phyloP scores from a whole-genome alignment of 2,888 invertebrate species.

The Limenitis camilla region DNA sequence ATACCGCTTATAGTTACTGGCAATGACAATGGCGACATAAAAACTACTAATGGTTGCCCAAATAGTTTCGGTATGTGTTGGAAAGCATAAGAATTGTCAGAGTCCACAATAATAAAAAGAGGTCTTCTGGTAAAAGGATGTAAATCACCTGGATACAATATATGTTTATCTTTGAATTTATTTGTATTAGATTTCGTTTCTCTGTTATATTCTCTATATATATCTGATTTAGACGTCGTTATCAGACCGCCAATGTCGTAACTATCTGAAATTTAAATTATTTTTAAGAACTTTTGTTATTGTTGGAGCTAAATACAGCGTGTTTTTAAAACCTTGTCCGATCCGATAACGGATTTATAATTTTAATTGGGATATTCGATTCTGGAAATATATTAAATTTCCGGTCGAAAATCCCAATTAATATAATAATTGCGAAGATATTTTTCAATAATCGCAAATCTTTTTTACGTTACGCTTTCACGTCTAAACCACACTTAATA shows the following conservation, averaged over 20 bases:
- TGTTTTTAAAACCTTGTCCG: too few species aligned
- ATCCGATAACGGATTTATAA: too few species aligned
- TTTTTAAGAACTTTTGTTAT: too few species aligned
- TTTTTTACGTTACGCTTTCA: too few species aligned
- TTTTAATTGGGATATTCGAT: too few species aligned
- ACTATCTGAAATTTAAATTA: slow-evolving; percentile 41
- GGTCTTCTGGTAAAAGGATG: slow-evolving; percentile 95
- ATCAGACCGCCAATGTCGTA: slow-evolving; percentile 94
- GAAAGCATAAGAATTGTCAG: slow-evolving; percentile 95
- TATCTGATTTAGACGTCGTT: slow-evolving; percentile 89
- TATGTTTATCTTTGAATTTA: slow-evolving; percentile 78
- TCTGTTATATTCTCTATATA: slow-evolving; percentile 47
- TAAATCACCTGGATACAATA: slow-evolving; percentile 94
- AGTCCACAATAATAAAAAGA: slow-evolving; percentile 94
- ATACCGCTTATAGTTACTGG: slow-evolving; percentile 89
- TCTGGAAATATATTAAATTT: too few species aligned
- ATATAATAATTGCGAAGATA: too few species aligned
- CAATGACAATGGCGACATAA: slow-evolving; percentile 94
- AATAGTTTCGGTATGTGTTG: slow-evolving; percentile 92
- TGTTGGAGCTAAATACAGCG: too few species aligned
- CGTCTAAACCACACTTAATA: too few species aligned
- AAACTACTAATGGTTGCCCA: slow-evolving; percentile 92
- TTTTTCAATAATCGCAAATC: too few species aligned
- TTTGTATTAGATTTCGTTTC: slow-evolving; percentile 13
- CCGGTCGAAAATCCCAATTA: too few species aligned